Percentiles rank a stretch among this genome's conserved stretches.
Evolutionary conservation across 2,113 vertebrate genomes (phyloP).

Genomic region (Corydoras sp.): DNA sequence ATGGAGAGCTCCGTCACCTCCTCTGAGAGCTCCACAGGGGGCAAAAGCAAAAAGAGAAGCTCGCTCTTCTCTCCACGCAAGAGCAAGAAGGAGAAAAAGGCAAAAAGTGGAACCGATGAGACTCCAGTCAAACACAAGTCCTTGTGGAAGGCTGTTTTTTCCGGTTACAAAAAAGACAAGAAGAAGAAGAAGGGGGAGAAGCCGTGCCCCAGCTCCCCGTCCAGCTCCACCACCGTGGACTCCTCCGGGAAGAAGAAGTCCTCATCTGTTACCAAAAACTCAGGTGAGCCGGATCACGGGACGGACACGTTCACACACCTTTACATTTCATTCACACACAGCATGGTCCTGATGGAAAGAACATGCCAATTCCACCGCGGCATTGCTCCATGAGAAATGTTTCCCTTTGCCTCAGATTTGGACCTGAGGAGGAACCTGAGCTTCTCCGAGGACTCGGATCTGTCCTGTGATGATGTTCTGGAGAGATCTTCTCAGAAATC

Average conservation of each 20-base stretch:
- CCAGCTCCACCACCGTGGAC: conserved; percentile 80
- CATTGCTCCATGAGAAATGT: background rate
- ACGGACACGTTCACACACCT: too few species aligned
- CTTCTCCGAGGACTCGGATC: conserved; percentile 93
- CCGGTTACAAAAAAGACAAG: conserved; percentile 94
- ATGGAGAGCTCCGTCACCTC: conserved; percentile 85
- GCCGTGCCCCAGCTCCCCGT: conserved; percentile 84
- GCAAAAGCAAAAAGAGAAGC: conserved; percentile 88
- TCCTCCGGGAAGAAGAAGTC: conserved; percentile 77
- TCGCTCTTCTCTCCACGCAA: conserved; percentile 94
- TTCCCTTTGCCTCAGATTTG: conserved; percentile 65
- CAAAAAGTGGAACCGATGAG: conserved; percentile 80
- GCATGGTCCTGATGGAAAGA: too few species aligned
- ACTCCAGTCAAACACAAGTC: conserved; percentile 81
- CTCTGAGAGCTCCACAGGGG: conserved; percentile 76
- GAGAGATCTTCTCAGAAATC: conserved; percentile 91
- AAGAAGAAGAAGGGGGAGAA: conserved; percentile 89
- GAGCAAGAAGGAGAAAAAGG: conserved; percentile 92
- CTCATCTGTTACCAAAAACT: conserved; percentile 65
- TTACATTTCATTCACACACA: too few species aligned
- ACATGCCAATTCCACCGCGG: too few species aligned
- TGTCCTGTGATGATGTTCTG: conserved; percentile 90
- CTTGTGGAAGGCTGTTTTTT: conserved; percentile 92
- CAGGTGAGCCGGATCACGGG: conserved; percentile 58
- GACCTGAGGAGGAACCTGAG: conserved; percentile 83